These are phyloP conservation scores for Alentia gelatinosa DNA, from an alignment of 2,888 invertebrate species.

Conservation along the genomic window DNA sequence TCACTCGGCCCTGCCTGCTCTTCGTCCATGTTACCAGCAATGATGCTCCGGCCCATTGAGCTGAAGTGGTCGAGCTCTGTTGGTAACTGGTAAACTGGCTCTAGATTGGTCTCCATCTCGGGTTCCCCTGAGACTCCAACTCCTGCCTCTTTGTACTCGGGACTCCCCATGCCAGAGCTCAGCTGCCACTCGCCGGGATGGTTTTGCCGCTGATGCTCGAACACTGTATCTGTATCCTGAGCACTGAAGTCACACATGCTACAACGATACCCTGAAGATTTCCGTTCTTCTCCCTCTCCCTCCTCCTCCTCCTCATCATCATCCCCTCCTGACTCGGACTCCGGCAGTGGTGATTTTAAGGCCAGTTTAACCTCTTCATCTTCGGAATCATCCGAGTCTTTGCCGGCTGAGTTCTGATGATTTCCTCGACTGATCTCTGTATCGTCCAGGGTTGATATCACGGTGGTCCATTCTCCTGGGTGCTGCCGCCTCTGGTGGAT, in stretches of 20 bases:
- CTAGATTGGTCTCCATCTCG: not conserved
- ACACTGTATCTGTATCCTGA: conserved; percentile 61
- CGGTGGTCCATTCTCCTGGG: conserved; percentile 44
- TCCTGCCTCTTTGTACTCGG: not conserved
- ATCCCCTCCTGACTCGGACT: not conserved
- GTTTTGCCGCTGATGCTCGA: conserved; percentile 62
- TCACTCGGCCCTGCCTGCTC: not conserved
- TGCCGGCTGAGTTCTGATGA: not conserved
- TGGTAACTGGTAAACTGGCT: not conserved
- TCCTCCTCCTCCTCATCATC: not conserved
- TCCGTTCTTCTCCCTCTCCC: not conserved
- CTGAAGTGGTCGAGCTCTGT: conserved; percentile 23
- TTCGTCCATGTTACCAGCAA: not conserved
- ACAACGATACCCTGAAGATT: conserved; percentile 61
- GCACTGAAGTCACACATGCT: conserved; percentile 64
- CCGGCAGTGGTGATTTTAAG: not conserved
- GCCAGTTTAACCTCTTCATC: conserved; percentile 8
- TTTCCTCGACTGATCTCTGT: not conserved
- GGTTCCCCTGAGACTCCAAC: not conserved
- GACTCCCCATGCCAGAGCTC: not conserved
- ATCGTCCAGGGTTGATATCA: conserved; percentile 2
- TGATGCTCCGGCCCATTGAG: not conserved
- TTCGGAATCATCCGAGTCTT: not conserved
- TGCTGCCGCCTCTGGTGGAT: conserved; percentile 64
- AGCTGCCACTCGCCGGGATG: conserved; percentile 57